phyloP scores from a whole-genome alignment of 2,888 invertebrate species.

The Stenodema calcarata region DNA sequence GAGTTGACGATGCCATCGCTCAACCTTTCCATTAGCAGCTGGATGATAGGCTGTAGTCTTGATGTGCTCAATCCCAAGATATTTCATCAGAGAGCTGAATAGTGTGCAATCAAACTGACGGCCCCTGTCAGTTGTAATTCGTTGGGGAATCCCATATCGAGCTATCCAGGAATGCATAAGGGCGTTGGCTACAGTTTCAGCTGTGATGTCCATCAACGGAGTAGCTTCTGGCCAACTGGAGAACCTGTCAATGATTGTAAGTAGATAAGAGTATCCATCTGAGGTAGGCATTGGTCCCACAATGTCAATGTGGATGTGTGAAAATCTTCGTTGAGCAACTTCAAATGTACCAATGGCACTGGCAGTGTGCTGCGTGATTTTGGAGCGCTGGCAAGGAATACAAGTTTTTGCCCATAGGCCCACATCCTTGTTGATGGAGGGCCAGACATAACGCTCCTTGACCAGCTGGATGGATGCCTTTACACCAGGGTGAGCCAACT shows the following conservation, averaged over 20 bases:
- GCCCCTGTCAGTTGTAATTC: background rate
- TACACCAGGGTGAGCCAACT: background rate
- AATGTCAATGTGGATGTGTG: background rate
- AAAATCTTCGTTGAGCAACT: background rate
- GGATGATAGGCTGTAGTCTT: conserved; percentile 19
- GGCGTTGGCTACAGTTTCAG: background rate
- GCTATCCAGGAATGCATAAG: background rate
- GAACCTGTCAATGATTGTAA: background rate
- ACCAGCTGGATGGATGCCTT: background rate
- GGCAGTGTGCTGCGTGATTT: background rate
- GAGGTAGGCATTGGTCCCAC: background rate
- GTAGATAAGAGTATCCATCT: background rate
- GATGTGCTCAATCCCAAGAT: background rate
- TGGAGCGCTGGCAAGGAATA: background rate
- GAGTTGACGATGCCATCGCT: conserved; percentile 56
- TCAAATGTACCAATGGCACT: background rate
- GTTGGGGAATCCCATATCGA: background rate
- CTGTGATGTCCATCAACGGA: background rate
- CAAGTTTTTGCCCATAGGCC: background rate
- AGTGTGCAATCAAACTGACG: background rate
- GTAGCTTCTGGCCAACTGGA: too few relatives aligned
- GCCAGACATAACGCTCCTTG: background rate
- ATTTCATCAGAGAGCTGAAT: background rate
- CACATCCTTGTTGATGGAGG: background rate
- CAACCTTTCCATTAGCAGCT: conserved; percentile 60